Percentiles rank a stretch among this genome's conserved stretches.
phyloP scores from a whole-genome alignment of 2,888 invertebrate genomes.

The Stenurella melanura region DNA sequence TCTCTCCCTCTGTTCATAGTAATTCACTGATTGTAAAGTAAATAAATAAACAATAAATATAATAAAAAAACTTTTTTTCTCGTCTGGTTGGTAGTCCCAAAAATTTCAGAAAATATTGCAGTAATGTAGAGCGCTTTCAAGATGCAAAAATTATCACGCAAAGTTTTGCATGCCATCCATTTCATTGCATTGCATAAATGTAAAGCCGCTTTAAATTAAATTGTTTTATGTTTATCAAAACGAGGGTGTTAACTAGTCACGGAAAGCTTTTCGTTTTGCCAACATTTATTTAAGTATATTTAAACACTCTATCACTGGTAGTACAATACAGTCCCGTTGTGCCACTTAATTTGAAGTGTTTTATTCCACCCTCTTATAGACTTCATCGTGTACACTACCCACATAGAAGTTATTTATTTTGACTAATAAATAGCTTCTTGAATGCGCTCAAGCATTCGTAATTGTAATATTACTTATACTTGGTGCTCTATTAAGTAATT shows the following conservation, averaged over 20 bases:
- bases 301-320: slow-evolving; percentile 56
- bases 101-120: no score
- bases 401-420: slow-evolving; percentile 45
- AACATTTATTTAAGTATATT: slow-evolving; percentile 56
- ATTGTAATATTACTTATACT: not conserved
- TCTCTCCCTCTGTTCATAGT: no score
- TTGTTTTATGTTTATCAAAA: slow-evolving; percentile 32
- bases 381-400: slow-evolving; percentile 39
- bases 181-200: no score
- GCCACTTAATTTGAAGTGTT: slow-evolving; percentile 47
- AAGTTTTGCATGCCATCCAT: no score
- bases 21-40: no score
- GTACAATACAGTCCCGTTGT: slow-evolving; percentile 48
- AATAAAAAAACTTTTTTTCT: no score
- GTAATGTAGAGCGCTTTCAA: no score
- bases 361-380: slow-evolving; percentile 46
- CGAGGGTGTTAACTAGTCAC: slow-evolving; percentile 52
- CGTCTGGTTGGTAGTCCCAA: no score
- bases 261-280: slow-evolving; percentile 56
- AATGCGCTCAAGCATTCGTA: not conserved
- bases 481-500: not conserved
- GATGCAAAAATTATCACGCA: no score
- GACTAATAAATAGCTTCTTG: slow-evolving; percentile 21
- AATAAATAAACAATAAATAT: no score
- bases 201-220: no score